Evolutionary conservation across 37 sponge, comb jelly and placozoan genomes (phyloP), one percentile per base, ranked within the genome.

Genomic region (Oopsacas minuta): DNA sequence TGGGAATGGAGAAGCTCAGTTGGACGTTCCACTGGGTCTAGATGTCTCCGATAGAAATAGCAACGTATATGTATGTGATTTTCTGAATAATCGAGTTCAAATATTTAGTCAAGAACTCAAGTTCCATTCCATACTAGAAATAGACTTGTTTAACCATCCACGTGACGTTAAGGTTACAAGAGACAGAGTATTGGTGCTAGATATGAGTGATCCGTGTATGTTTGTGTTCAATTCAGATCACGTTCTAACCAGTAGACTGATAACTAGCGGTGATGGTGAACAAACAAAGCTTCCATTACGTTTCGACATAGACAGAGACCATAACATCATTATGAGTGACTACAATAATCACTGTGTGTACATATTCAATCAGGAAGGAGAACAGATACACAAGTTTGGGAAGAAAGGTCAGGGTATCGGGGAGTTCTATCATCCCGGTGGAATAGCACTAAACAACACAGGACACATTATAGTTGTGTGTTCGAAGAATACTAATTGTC

Each of bases 181-280:
- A 61, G 75, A 61, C 75, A 61, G 75, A 61, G 75, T 61, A 61
- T 20, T 61, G 75, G 75, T 61, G 75, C 75, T 61, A 61, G 75
- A 61, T 61, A 34, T 3, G 7, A 61, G 75, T 61, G 75, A 61
- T 61, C 30, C 75, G 75, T 61, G 75, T 61, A 25, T 61, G 75
- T 61, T 61, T 61, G 75, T 61, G 75, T 61, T 61, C 75, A 12
- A n/a, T 61, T 20, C 75, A 61, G 22, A 61, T 61, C 75, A 61
- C 75, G 75, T 61, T 61, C 75, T 61, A 61, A 61, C 75, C 75
- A 61, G 28, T 34, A 61, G 75, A 61, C 75, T 61, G 28, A 61
- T 61, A 61, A 61, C 75, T 61, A 25, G 75, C 28, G 75, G 75
- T 12, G 28, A 61, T 61, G 75, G 30, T 61, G 28, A 61, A 12